Conservation (phyloP, 2,888 invertebrate genomes). For the Caenorhabditis doughertyi region DNA sequence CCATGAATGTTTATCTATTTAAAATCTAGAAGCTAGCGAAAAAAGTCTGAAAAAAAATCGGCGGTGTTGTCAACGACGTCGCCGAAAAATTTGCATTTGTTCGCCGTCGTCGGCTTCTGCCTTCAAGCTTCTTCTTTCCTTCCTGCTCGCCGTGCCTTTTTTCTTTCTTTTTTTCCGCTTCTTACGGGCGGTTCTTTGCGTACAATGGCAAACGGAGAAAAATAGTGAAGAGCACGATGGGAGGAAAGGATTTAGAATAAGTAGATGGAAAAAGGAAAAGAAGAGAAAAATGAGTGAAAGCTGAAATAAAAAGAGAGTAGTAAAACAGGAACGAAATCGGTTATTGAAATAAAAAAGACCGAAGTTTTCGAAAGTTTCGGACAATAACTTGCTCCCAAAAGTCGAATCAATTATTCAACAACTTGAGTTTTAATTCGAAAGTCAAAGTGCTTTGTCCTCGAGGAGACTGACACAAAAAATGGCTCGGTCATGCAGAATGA, state of each 20-base stretch:
- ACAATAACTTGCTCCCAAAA: slow-evolving; percentile 9
- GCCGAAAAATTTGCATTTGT: slow-evolving; percentile 58
- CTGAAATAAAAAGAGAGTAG: slow-evolving; percentile 36
- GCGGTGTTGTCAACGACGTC: slow-evolving; percentile 48
- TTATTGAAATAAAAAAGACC: slow-evolving; percentile 19
- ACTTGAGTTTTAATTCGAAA: slow-evolving; percentile 47
- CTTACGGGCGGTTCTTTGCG: slow-evolving; percentile 52
- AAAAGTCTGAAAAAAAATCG: slow-evolving; percentile 29
- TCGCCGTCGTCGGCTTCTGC: slow-evolving; percentile 29
- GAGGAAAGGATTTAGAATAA: slow-evolving; percentile 55
- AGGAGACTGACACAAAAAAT: slow-evolving; percentile 33
- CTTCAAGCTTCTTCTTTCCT: slow-evolving; percentile 16
- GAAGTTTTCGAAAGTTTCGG: background rate
- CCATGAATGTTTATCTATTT: background rate
- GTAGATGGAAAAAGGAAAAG: slow-evolving; percentile 37
- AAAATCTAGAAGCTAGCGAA: background rate
- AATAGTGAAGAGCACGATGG: slow-evolving; percentile 46
- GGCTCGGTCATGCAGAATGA: slow-evolving; percentile 50
- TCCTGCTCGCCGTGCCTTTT: slow-evolving; percentile 16
- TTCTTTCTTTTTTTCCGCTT: slow-evolving; percentile 27
- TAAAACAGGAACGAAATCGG: slow-evolving; percentile 17
- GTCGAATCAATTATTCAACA: slow-evolving; percentile 53
- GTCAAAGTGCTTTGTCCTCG: slow-evolving; percentile 47
- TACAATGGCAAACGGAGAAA: slow-evolving; percentile 48
- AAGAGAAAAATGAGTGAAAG: slow-evolving; percentile 23